A percentile compares a stretch with the other conserved stretches of the same genome.
phyloP scores from a whole-genome alignment of 1,140 invertebrate genomes.

The Cydia splendana region DNA sequence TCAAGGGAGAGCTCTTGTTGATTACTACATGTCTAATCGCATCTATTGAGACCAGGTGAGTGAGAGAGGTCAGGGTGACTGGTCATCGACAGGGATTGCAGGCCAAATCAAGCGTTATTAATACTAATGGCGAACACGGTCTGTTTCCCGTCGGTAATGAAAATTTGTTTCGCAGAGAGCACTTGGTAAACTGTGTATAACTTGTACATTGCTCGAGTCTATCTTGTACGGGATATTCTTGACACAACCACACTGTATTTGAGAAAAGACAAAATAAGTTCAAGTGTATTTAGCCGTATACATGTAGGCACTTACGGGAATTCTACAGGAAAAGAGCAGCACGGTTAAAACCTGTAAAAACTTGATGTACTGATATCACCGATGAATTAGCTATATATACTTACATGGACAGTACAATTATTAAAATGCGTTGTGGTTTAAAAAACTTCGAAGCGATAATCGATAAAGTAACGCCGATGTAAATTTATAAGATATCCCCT shows the following conservation, averaged over 20 bases:
- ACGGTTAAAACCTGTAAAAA: too few species aligned
- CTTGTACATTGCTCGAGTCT: not conserved
- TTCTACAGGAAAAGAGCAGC: too few species aligned
- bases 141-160: constrained; percentile 21
- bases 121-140: constrained; percentile 37
- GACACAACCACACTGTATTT: too few species aligned
- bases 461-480: not conserved
- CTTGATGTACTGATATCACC: too few species aligned
- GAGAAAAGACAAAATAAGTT: too few species aligned
- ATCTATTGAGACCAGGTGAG: constrained; percentile 1
- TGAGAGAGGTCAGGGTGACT: constrained; percentile 7
- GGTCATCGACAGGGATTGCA: constrained; percentile 19
- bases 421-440: too few species aligned
- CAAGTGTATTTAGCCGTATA: too few species aligned
- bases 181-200: constrained; percentile 6
- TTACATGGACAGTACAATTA: too few species aligned
- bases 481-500: not conserved
- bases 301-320: too few species aligned
- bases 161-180: constrained; percentile 29
- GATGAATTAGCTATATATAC: too few species aligned
- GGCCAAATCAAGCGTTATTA: constrained; percentile 42
- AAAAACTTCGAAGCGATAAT: too few species aligned
- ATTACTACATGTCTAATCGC: not conserved
- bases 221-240: too few species aligned
- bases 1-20: constrained; percentile 32